Conservation (phyloP, 2,113 vertebrate species). For the Gambusia affinis region DNA sequence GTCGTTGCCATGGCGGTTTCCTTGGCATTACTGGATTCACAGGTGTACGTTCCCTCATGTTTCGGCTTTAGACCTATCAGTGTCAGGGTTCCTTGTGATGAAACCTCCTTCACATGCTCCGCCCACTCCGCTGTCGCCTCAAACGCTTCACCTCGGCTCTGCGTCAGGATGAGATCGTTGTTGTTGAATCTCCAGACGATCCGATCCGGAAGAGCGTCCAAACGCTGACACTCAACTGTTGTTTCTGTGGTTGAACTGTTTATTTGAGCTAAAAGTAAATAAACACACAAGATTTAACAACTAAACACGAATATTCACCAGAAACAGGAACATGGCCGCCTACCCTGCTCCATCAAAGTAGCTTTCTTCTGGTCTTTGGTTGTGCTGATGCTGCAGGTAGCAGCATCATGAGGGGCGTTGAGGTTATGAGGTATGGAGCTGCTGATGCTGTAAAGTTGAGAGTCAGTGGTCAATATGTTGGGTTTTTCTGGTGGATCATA, state of each 20-base stretch:
- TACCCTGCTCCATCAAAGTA: neutral
- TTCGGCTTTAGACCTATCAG: slow-evolving; percentile 4
- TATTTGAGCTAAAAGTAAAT: slow-evolving; percentile 23
- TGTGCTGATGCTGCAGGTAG: slow-evolving; percentile 45
- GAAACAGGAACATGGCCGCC: neutral
- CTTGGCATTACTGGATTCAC: slow-evolving; percentile 12
- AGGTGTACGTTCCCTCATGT: slow-evolving; percentile 51
- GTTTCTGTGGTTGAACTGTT: neutral
- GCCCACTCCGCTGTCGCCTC: slow-evolving; percentile 22
- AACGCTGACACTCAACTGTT: slow-evolving; percentile 32
- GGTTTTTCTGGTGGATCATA: neutral
- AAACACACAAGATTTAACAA: neutral
- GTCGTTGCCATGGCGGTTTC: neutral
- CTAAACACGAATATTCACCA: neutral
- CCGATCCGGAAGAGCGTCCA: fast-evolving
- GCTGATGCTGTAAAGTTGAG: slow-evolving; percentile 8
- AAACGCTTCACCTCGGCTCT: fast-evolving
- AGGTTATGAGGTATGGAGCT: neutral
- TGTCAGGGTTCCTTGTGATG: slow-evolving; percentile 22
- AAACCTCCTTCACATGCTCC: slow-evolving; percentile 20
- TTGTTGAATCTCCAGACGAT: slow-evolving; percentile 40
- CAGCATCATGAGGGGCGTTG: neutral
- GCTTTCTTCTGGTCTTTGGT: fast-evolving
- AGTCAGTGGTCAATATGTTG: fast-evolving
- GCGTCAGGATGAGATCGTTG: slow-evolving; percentile 17